Evolutionary conservation across 1,140 invertebrate species (phyloP).

Genomic region (Neotoxoptera formosana): DNA sequence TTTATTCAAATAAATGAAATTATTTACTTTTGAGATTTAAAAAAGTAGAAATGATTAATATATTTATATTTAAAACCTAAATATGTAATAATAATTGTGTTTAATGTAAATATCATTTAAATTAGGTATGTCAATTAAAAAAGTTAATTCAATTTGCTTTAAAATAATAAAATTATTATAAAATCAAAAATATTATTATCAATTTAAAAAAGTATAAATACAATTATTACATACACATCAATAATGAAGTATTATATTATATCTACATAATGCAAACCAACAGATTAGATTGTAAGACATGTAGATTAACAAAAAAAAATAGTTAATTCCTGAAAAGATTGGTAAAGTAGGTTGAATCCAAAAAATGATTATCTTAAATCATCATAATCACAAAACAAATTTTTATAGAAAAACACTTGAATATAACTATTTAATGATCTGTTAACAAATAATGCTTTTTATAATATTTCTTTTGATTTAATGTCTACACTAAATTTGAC

Average conservation of each 20-base stretch:
- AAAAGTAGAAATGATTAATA: not conserved
- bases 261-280: not conserved
- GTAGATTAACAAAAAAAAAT: too few relatives aligned
- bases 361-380: not conserved
- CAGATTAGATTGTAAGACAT: not conserved
- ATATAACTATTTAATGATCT: not conserved
- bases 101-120: not conserved
- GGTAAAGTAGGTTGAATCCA: not conserved
- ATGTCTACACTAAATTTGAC: not conserved
- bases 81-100: not conserved
- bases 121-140: not conserved
- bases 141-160: too few relatives aligned
- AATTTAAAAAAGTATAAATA: too few relatives aligned
- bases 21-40: not conserved
- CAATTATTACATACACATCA: too few relatives aligned
- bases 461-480: not conserved
- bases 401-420: not conserved
- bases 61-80: not conserved
- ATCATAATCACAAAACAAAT: not conserved
- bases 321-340: not conserved
- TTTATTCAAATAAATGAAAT: not conserved
- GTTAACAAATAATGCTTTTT: not conserved
- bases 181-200: too few relatives aligned
- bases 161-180: too few relatives aligned
- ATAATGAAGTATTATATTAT: too few relatives aligned